These are phyloP conservation scores for Columba livia DNA, from an alignment of 2,113 vertebrate genomes.

Conservation along the genomic window DNA sequence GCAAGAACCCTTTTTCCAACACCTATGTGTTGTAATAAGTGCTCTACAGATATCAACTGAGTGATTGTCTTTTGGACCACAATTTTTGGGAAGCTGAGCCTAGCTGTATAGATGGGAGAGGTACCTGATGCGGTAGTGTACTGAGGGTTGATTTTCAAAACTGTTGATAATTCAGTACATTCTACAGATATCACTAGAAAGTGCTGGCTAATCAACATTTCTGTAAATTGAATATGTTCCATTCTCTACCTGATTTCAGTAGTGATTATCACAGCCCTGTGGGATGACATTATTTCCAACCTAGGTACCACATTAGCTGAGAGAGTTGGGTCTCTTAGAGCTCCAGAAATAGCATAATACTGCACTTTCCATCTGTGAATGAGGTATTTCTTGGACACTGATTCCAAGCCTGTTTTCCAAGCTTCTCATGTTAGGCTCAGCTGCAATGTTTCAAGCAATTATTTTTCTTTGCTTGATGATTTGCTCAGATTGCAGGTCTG, in stretches of 20 bases:
- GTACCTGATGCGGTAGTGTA: background rate
- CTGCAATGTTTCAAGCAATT: background rate
- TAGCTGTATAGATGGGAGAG: background rate
- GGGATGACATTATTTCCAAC: background rate
- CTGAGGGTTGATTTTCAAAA: background rate
- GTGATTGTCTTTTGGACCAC: background rate
- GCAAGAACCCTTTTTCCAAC: too few relatives aligned
- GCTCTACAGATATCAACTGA: background rate
- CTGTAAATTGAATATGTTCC: background rate
- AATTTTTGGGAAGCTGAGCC: background rate
- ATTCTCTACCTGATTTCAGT: background rate
- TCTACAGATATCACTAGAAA: background rate
- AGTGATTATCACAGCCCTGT: background rate
- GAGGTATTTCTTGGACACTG: background rate
- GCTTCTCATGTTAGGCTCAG: background rate
- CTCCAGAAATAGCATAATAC: background rate
- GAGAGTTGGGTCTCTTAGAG: background rate
- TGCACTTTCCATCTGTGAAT: background rate
- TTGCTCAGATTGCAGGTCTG: background rate
- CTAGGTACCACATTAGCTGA: background rate
- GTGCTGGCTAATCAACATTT: background rate
- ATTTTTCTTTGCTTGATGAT: background rate
- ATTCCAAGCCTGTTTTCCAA: background rate
- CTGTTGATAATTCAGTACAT: background rate
- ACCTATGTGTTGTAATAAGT: background rate